These are phyloP conservation scores for Chaunax sp. DNA, from an alignment of 2,797 vertebrate species.

Conservation along the genomic window DNA sequence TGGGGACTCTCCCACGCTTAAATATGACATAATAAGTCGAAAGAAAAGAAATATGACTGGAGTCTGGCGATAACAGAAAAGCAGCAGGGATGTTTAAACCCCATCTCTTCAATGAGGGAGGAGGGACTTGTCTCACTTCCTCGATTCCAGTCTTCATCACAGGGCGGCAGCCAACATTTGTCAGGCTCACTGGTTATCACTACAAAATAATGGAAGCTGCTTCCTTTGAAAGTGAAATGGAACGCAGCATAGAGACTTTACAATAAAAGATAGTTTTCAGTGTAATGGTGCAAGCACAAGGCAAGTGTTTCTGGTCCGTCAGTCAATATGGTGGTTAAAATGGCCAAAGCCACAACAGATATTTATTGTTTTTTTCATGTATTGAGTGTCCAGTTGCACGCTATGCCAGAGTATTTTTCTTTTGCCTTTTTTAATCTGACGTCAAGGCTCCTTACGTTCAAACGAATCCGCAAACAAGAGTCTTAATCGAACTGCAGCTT, in stretches of 20 bases:
- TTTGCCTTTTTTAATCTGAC: too few relatives aligned
- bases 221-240: conserved; percentile 16
- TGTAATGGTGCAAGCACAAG: not conserved
- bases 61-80: not conserved
- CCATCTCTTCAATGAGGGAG: conserved; percentile 25
- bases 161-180: conserved; percentile 29
- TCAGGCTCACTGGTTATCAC: not conserved
- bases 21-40: not conserved
- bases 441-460: too few relatives aligned
- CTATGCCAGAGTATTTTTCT: too few relatives aligned
- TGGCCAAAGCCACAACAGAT: not conserved
- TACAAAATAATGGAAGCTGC: not conserved
- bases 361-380: not conserved
- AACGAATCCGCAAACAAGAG: too few relatives aligned
- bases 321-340: not conserved
- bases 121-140: conserved; percentile 71
- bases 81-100: not conserved
- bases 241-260: too few relatives aligned
- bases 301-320: too few relatives aligned
- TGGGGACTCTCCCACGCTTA: not conserved
- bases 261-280: not conserved
- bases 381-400: too few relatives aligned
- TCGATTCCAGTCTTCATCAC: conserved; percentile 60
- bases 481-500: too few relatives aligned
- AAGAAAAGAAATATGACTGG: not conserved